These are phyloP conservation scores for Hyles euphorbiae DNA, from an alignment of 1,140 invertebrate species.

Conservation along the genomic window DNA sequence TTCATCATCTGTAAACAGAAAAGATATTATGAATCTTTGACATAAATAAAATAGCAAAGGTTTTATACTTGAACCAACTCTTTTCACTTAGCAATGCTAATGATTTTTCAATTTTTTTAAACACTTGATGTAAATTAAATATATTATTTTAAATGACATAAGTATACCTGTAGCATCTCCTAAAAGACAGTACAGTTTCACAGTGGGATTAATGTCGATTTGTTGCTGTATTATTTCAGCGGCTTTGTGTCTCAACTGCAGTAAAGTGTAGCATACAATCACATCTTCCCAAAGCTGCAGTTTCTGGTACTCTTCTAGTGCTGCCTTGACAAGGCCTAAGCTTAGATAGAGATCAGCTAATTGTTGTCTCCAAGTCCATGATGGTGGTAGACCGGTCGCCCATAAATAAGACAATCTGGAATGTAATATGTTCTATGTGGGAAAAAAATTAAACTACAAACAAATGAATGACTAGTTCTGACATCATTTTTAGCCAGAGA, in stretches of 20 bases:
- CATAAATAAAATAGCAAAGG: too few species aligned
- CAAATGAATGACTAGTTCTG: too few species aligned
- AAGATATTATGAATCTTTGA: background rate
- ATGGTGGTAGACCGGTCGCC: slow-evolving; percentile 80
- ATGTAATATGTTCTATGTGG: background rate
- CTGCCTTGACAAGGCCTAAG: slow-evolving; percentile 89
- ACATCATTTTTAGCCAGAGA: too few species aligned
- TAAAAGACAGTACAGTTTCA: slow-evolving; percentile 92
- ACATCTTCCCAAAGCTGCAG: slow-evolving; percentile 95
- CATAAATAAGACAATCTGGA: slow-evolving; percentile 78
- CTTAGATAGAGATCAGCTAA: slow-evolving; percentile 87
- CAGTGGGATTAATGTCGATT: slow-evolving; percentile 86
- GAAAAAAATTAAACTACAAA: too few species aligned
- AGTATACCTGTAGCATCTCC: slow-evolving; percentile 77
- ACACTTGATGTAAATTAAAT: background rate
- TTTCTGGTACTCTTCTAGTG: slow-evolving; percentile 88
- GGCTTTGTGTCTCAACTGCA: slow-evolving; percentile 91
- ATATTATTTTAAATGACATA: background rate
- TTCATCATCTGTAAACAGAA: slow-evolving; percentile 79
- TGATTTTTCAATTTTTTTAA: background rate
- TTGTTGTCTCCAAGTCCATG: slow-evolving; percentile 85
- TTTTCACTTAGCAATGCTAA: background rate
- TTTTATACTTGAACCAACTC: background rate
- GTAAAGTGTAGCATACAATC: slow-evolving; percentile 90
- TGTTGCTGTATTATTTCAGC: slow-evolving; percentile 91